Evolutionary conservation across 1,140 invertebrate species (phyloP).

Genomic region (Acromyrmex heyeri): DNA sequence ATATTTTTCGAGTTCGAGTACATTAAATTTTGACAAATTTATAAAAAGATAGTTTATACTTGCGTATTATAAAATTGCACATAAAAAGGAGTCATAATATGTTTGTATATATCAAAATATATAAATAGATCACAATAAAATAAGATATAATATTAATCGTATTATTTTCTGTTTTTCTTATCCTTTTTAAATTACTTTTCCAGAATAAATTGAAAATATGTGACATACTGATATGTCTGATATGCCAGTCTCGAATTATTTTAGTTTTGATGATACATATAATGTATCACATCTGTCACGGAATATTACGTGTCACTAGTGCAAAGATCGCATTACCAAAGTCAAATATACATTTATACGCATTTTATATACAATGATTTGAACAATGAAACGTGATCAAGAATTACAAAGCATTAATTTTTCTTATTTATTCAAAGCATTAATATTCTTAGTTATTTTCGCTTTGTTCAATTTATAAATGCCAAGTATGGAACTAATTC

Average conservation of each 20-base stretch:
- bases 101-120: background rate
- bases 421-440: background rate
- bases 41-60: background rate
- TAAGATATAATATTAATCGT: background rate
- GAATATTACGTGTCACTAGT: background rate
- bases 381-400: background rate
- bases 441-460: background rate
- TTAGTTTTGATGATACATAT: slow-evolving; percentile 12
- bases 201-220: background rate
- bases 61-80: background rate
- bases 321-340: slow-evolving; percentile 10
- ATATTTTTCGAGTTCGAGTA: background rate
- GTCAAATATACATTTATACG: background rate
- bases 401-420: background rate
- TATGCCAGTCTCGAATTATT: background rate
- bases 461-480: background rate
- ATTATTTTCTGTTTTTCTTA: background rate
- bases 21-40: background rate
- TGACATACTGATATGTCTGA: background rate
- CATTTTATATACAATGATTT: background rate
- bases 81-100: too few species aligned
- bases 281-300: background rate
- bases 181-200: background rate
- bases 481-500: too few species aligned
- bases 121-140: slow-evolving; percentile 14